A percentile compares a stretch with the other conserved stretches of the same genome.
Conservation (phyloP, 1,140 invertebrate species). For the Orius laevigatus region DNA sequence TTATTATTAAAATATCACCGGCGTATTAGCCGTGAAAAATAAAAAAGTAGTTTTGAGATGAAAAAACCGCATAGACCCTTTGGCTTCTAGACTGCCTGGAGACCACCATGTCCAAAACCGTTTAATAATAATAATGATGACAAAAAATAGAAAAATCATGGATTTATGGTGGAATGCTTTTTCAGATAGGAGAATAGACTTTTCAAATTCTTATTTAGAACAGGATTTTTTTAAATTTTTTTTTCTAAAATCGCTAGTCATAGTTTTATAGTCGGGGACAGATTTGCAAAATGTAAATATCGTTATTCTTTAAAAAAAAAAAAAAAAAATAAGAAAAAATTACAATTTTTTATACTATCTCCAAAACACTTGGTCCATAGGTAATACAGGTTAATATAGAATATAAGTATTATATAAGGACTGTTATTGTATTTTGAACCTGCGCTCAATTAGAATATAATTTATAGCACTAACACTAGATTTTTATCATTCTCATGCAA, state of each 20-base stretch:
- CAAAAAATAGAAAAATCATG: slow-evolving; percentile 5
- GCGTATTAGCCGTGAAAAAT: slow-evolving; percentile 13
- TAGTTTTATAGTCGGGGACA: slow-evolving; percentile 13
- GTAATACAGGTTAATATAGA: slow-evolving; percentile 17
- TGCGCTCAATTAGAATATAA: slow-evolving; percentile 14
- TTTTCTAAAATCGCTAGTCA: slow-evolving; percentile 17
- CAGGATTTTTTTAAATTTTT: slow-evolving; percentile 2
- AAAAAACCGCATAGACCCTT: slow-evolving; percentile 13
- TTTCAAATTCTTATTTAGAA: slow-evolving; percentile 11
- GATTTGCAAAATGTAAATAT: slow-evolving; percentile 1
- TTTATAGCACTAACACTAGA: slow-evolving; percentile 1
- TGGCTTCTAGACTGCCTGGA: slow-evolving; percentile 15
- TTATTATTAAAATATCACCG: slow-evolving; percentile 14
- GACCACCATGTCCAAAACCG: slow-evolving; percentile 13
- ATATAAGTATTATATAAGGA: slow-evolving; percentile 14
- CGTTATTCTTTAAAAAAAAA: slow-evolving; percentile 6
- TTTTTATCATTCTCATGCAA: no score
- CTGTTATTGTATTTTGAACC: slow-evolving; percentile 14
- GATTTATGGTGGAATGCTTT: slow-evolving; percentile 15
- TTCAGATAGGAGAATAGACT: slow-evolving; percentile 15
- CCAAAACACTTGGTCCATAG: slow-evolving; percentile 15
- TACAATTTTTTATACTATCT: slow-evolving; percentile 1
- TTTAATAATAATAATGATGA: not conserved
- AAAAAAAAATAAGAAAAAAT: slow-evolving; percentile 10
- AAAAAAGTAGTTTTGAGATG: slow-evolving; percentile 12